A percentile compares a stretch with the other conserved stretches of the same genome.
phyloP scores from a whole-genome alignment of 2,113 vertebrate species.

The Lasiurus cinereus region DNA sequence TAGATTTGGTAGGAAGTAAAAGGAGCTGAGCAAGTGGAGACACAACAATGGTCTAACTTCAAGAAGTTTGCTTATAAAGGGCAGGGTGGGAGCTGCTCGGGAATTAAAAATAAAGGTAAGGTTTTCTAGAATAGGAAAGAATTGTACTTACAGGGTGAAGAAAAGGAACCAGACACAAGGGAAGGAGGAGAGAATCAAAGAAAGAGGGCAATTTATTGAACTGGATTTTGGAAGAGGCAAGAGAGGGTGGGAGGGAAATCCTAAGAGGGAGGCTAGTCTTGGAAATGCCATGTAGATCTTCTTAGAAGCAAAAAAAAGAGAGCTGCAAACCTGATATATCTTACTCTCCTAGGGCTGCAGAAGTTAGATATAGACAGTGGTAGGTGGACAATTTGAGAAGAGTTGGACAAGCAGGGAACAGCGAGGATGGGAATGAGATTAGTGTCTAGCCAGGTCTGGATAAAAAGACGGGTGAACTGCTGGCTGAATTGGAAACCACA shows the following conservation, averaged over 20 bases:
- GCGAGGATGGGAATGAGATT: not conserved
- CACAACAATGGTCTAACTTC: not conserved
- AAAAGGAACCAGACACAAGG: not conserved
- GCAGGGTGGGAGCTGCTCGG: not conserved
- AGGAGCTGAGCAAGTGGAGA: not conserved
- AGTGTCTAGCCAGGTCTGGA: not conserved
- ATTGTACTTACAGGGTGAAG: conserved; percentile 16
- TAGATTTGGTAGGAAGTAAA: not conserved
- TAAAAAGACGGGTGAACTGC: conserved; percentile 34
- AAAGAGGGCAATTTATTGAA: not conserved
- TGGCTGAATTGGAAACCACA: not conserved
- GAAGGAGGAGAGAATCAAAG: not conserved
- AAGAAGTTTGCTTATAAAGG: conserved; percentile 42
- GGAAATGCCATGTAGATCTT: not conserved
- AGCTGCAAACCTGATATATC: not conserved
- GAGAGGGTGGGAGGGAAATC: not conserved
- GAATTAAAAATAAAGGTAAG: not conserved
- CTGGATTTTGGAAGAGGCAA: conserved; percentile 13
- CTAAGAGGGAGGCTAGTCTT: not conserved
- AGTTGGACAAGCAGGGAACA: not conserved
- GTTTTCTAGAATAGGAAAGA: conserved; percentile 36
- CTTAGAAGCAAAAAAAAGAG: not conserved
- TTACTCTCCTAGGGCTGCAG: not conserved
- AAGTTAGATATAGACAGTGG: not conserved
- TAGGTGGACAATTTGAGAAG: not conserved